Evolutionary conservation across 2,113 vertebrate species (phyloP).

Genomic region (Malurus melanocephalus): DNA sequence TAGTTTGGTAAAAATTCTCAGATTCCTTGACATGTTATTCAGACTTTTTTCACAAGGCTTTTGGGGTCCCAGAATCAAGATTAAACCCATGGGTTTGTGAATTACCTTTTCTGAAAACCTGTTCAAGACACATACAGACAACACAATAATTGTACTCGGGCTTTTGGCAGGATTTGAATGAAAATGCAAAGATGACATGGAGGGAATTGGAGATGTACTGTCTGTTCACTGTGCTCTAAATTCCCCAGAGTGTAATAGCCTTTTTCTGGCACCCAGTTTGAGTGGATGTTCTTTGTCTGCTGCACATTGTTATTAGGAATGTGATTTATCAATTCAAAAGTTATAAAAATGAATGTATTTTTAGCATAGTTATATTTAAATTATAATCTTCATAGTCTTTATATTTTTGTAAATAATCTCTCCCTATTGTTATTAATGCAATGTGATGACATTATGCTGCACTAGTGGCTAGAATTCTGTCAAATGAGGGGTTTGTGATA

Average conservation of each 20-base stretch:
- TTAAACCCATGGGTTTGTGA: accelerated
- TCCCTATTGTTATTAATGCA: neutral
- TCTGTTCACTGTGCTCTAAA: neutral
- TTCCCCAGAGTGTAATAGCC: neutral
- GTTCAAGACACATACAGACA: neutral
- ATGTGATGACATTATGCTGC: neutral
- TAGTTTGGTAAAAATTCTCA: neutral
- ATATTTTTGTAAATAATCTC: neutral
- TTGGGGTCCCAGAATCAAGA: neutral
- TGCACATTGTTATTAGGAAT: neutral
- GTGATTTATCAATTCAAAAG: neutral
- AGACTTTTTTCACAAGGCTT: neutral
- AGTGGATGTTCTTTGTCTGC: neutral
- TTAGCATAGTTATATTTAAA: neutral
- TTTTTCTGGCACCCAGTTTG: neutral
- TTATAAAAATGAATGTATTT: neutral
- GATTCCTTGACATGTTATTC: neutral
- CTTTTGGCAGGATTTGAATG: neutral
- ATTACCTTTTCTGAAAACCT: neutral
- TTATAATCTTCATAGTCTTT: neutral
- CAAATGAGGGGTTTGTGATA: neutral
- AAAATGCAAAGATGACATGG: neutral
- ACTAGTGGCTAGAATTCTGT: neutral
- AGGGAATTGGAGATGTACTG: neutral
- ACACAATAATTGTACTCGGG: neutral